These are phyloP conservation scores for Rhinophrynus dorsalis DNA, from an alignment of 2,797 vertebrate species.

Conservation along the genomic window DNA sequence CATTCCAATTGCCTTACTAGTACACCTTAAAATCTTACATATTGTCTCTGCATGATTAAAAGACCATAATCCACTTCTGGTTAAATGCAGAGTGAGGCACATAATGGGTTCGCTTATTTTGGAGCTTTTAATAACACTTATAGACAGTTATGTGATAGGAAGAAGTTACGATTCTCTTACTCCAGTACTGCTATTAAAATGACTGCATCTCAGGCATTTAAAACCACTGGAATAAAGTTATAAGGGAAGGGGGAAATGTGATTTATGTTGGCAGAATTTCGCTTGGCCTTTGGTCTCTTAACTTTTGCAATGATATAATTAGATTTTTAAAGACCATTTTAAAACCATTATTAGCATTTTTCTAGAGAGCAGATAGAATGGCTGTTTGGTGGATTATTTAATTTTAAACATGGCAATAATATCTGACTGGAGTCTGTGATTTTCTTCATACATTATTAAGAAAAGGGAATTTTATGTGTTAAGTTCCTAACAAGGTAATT, in stretches of 20 bases:
- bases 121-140: conserved; percentile 79
- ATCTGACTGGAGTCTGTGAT: conserved; percentile 72
- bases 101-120: conserved; percentile 84
- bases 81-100: conserved; percentile 79
- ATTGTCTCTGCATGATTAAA: conserved; percentile 76
- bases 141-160: conserved; percentile 84
- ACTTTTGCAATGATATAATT: conserved; percentile 93
- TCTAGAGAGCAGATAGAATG: conserved; percentile 79
- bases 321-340: conserved; percentile 93
- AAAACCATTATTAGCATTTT: conserved; percentile 90
- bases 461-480: conserved; percentile 68
- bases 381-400: conserved; percentile 79
- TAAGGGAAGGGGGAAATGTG: conserved; percentile 70
- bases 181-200: conserved; percentile 84
- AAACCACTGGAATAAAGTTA: conserved; percentile 85
- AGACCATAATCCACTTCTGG: conserved; percentile 78
- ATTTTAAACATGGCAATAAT: conserved; percentile 82
- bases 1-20: conserved; percentile 77
- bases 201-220: conserved; percentile 85
- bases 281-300: conserved; percentile 88
- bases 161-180: conserved; percentile 82
- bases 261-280: conserved; percentile 93
- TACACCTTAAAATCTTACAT: conserved; percentile 72
- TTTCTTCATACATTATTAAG: conserved; percentile 80
- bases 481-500: conserved; percentile 69